These are phyloP conservation scores for Sebastes trivittatus DNA, from an alignment of 2,797 vertebrate species.

Conservation along the genomic window DNA sequence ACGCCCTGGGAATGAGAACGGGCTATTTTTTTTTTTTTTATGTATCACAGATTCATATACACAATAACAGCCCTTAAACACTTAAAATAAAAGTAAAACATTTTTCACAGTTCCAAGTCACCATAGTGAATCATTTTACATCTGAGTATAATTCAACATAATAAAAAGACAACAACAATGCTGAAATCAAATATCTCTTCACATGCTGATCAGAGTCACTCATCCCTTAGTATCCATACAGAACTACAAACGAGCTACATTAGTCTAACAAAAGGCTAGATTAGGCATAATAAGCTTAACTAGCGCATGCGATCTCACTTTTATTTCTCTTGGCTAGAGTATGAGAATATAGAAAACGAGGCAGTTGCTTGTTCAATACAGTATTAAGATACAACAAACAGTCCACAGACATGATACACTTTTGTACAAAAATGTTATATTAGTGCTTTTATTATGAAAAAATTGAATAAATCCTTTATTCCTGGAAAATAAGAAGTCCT, in stretches of 20 bases:
- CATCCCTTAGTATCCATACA: neutral
- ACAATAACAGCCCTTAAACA: slow-evolving; percentile 27
- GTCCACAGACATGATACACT: neutral
- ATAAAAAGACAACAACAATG: neutral
- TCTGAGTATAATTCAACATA: neutral
- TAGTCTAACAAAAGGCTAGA: slow-evolving; percentile 18
- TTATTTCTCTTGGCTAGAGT: slow-evolving; percentile 18
- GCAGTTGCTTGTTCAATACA: slow-evolving; percentile 33
- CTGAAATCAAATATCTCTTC: neutral
- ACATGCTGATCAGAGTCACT: slow-evolving; percentile 28
- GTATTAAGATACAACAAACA: slow-evolving; percentile 1
- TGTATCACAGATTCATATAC: neutral
- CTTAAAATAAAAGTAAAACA: neutral
- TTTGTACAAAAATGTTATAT: slow-evolving; percentile 7
- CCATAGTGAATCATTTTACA: neutral
- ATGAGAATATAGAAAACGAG: slow-evolving; percentile 20
- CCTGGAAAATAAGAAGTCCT: neutral
- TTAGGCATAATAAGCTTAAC: neutral
- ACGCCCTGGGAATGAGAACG: too few relatives aligned
- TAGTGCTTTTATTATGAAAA: neutral
- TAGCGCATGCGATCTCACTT: slow-evolving; percentile 28
- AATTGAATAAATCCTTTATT: neutral
- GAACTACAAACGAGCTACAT: slow-evolving; percentile 12
- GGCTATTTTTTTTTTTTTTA: neutral
- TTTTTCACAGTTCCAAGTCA: neutral